Base-by-base conservation (phyloP, 2,888 invertebrate species). In the Meiosimyza decipiens region DNA sequence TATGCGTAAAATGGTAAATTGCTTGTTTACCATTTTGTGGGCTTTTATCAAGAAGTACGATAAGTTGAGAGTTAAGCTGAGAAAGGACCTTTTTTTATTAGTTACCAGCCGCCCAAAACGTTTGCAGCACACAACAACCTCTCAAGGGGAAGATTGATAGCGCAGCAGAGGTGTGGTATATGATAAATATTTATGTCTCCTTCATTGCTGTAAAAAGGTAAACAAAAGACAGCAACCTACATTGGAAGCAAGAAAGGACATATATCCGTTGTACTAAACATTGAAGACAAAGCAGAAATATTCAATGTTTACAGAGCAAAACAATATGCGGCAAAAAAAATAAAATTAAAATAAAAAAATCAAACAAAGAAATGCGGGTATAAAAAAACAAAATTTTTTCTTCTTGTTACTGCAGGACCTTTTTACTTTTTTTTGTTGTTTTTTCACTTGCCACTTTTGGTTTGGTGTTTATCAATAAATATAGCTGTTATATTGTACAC, bases 171-270 rank as follows among this genome's bases (percentile, higher is more conserved):
- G 40, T 40, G 11, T 40, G 22, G 62, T 33, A 16, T 40, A 59
- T 64, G 64, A 74, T 74, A 74, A 71, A 72, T 72, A 74, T 74
- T 72, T 74, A 74, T 71, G 74, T 72, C 72, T 72, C n/a, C 40
- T 40, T 47, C 40, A 40, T 40, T 40, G 49, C 28, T 52, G 63
- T 51, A 22, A 70, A 69, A 74, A 68, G 64, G 71, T 72, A 74
- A 74, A 74, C 71, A 72, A 72, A 74, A 66, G 54, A 49, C 50
- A 50, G 54, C 16, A 40, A 40, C 6, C 40, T 40, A 40, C 9
- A 9, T 40, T 9, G 7, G 18, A 57, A 50, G 33, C 16, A 52
- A 15, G 49, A 40, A 65, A 7, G 16, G 28, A 12, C 18, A 65
- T 22, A 51, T 22, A 55, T 16, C 55, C 16, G 55, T 18, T 13